These are phyloP conservation scores for Corythaeola cristata DNA, from an alignment of 2,113 vertebrate genomes.

Conservation along the genomic window DNA sequence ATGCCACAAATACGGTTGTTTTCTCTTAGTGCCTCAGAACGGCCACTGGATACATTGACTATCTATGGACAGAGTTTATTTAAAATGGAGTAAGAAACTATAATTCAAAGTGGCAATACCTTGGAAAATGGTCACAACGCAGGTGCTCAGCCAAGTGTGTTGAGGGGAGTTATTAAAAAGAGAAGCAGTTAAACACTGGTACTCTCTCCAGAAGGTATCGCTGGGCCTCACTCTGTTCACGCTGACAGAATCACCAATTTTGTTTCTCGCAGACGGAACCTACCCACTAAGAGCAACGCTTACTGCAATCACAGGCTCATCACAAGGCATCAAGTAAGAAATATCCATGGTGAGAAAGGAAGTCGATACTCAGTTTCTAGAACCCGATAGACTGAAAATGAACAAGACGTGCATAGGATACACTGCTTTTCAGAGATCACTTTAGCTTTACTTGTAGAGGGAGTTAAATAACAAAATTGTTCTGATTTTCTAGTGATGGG, in stretches of 20 bases:
- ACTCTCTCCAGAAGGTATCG: constrained; percentile 5
- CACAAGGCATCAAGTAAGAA: constrained; percentile 22
- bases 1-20: background rate
- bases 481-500: background rate
- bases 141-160: constrained; percentile 5
- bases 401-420: background rate
- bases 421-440: background rate
- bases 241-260: background rate
- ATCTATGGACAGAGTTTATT: background rate
- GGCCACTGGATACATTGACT: background rate
- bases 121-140: background rate
- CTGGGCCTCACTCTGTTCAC: background rate
- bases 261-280: background rate
- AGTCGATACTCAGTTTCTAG: background rate
- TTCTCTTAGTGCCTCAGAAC: background rate
- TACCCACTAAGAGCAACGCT: background rate
- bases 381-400: constrained; percentile 28
- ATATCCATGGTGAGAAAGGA: background rate
- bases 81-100: background rate
- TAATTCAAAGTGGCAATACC: background rate
- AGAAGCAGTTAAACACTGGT: constrained; percentile 32
- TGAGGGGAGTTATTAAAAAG: constrained; percentile 3
- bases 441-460: background rate
- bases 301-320: constrained; percentile 27
- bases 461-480: background rate